Evolutionary conservation across 2,888 invertebrate genomes (phyloP), one percentile per base, ranked within the genome.

Genomic region (Corbicula japonica): DNA sequence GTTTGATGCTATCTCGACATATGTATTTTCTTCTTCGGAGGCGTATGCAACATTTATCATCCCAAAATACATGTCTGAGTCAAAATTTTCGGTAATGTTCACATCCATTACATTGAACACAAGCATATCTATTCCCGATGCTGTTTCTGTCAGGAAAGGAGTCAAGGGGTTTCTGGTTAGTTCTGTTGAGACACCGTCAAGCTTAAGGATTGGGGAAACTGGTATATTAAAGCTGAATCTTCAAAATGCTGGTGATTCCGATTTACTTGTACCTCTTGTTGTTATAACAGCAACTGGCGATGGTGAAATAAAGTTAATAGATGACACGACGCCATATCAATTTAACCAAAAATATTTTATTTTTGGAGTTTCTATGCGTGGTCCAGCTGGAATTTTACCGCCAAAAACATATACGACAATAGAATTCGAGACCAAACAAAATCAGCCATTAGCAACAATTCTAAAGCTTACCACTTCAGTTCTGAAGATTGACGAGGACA

Each of bases 21-120:
- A 44, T 34, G 46, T 69, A 30, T 80, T 80, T 62, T 74, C 80
- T 1, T 74, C 80, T 15, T 58, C 52, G 0, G n/a, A 61, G 21
- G 63, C 65, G 18, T 73, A 70, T 41, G 76, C 76, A 32, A 76
- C 76, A 21, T 80, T 80, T 65, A 56, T 56, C 34, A 32, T 76
- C 2, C 48, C 35, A 38, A 15, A 10, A 15, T 21, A 26, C 3
- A 35, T 8, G 34, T 1, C 30, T 21, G 46, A 38, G 1, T 26
- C 28, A 15, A 56, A 12, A 5, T 65, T 38, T 44, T 34, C 50
- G 1, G 5, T 76, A 4, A 12, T 28, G 8, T 38, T 80, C 12
- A 21, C 28, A 10, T 61, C 65, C 1, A n/a, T 32, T n/a, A 26
- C 35, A 12, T 15, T 70, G 6, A 65, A 58, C 38, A 23, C 38